These are phyloP conservation scores for Pseudomyrmex flavicornis DNA, from an alignment of 1,140 invertebrate genomes.

Conservation along the genomic window DNA sequence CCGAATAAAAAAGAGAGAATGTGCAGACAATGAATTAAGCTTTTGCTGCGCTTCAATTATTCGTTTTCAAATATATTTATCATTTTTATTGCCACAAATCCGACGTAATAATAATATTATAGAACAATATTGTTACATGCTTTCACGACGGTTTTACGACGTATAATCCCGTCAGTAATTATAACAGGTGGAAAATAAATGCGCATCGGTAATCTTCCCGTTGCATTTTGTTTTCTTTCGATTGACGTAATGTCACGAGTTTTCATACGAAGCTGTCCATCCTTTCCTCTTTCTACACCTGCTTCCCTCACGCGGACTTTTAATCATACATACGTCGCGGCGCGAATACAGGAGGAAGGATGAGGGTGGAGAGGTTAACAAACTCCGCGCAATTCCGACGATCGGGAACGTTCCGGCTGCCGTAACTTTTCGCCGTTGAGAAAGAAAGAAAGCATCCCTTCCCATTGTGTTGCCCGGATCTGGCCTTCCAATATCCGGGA, in stretches of 20 bases:
- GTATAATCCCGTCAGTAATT: neutral
- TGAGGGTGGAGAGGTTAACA: slow-evolving; percentile 8
- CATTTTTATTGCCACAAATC: no score
- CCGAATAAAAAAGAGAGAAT: no score
- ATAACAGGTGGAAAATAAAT: neutral
- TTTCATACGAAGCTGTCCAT: slow-evolving; percentile 18
- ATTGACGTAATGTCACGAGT: slow-evolving; percentile 18
- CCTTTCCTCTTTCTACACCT: neutral
- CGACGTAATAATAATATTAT: no score
- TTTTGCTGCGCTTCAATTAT: no score
- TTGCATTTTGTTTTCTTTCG: neutral
- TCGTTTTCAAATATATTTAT: no score
- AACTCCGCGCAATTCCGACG: neutral
- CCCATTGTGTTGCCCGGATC: slow-evolving; percentile 9
- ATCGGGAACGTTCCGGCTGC: neutral
- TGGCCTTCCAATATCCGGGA: slow-evolving; percentile 37
- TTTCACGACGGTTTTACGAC: no score
- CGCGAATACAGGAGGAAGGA: neutral
- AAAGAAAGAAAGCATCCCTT: slow-evolving; percentile 20
- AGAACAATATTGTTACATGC: no score
- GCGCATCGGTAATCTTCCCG: no score
- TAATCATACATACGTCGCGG: neutral
- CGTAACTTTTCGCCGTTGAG: slow-evolving; percentile 4
- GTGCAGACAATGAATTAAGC: no score
- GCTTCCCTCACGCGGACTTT: slow-evolving; percentile 1